Conservation (phyloP, 1,140 invertebrate genomes). For the Macrocentrus cingulum region DNA sequence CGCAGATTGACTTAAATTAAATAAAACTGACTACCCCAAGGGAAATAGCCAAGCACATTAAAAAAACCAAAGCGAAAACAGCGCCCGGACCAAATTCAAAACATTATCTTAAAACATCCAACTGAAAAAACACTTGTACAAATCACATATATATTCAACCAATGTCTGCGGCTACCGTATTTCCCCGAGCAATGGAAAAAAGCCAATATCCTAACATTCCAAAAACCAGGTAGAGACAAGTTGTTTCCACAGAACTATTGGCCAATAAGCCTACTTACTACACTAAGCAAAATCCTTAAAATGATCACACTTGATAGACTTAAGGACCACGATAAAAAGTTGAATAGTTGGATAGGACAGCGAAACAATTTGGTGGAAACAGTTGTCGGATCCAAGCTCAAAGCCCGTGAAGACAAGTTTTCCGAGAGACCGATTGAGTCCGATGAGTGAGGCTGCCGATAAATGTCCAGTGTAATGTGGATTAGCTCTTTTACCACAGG, state of each 20-base stretch:
- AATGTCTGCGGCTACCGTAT: constrained; percentile 26
- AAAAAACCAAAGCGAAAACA: constrained; percentile 32
- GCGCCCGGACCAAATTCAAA: constrained; percentile 34
- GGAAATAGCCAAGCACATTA: too few species aligned
- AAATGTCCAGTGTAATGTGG: too few species aligned
- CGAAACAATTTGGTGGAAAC: constrained; percentile 43
- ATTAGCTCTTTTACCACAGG: too few species aligned
- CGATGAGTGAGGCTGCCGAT: too few species aligned
- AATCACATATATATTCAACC: constrained; percentile 37
- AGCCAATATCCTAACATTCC: neutral
- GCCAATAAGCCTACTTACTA: constrained; percentile 10
- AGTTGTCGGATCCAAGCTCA: too few species aligned
- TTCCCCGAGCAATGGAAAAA: constrained; percentile 32
- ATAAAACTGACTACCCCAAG: too few species aligned
- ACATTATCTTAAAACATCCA: constrained; percentile 34
- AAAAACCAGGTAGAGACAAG: constrained; percentile 3
- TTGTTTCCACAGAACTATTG: constrained; percentile 1
- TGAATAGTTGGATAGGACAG: constrained; percentile 44
- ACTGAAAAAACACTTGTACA: constrained; percentile 30
- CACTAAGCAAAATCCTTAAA: constrained; percentile 10
- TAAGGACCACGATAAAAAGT: neutral
- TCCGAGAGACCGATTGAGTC: too few species aligned
- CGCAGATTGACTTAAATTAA: too few species aligned
- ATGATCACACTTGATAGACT: constrained; percentile 14
- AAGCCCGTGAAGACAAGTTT: too few species aligned